Conservation (phyloP, 2,113 vertebrate species). For the Cercopithecus mona region DNA sequence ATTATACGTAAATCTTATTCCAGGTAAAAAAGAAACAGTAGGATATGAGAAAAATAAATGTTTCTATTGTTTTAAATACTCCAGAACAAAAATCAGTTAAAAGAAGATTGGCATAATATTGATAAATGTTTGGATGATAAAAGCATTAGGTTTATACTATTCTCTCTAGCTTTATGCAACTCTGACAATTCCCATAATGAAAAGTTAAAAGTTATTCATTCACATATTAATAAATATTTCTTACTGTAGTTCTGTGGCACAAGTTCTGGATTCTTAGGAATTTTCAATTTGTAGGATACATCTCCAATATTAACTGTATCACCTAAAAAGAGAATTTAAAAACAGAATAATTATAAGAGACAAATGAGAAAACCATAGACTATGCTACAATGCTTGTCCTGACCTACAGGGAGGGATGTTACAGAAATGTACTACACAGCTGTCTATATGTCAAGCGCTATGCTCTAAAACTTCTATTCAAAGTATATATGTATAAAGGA, state of each 20-base stretch:
- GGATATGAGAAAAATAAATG: background rate
- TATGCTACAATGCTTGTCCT: background rate
- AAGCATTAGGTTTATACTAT: background rate
- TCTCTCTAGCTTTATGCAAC: background rate
- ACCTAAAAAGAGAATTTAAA: constrained; percentile 85
- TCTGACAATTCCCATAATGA: constrained; percentile 7
- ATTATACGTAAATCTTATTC: background rate
- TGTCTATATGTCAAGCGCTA: background rate
- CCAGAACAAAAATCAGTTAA: background rate
- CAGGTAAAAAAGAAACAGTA: background rate
- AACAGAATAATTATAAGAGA: constrained; percentile 33
- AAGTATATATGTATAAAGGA: background rate
- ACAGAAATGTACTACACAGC: background rate
- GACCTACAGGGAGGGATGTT: background rate
- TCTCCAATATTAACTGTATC: constrained; percentile 96
- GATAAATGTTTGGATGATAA: background rate
- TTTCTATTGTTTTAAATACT: background rate
- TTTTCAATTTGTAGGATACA: constrained; percentile 92
- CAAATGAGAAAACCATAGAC: background rate
- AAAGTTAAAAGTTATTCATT: constrained; percentile 16
- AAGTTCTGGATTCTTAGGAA: constrained; percentile 93
- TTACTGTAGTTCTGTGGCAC: constrained; percentile 96
- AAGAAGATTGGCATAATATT: background rate
- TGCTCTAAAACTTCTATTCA: background rate
- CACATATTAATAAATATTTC: constrained; percentile 70